Evolutionary conservation across 2,888 invertebrate species (phyloP), one percentile per base, ranked within the genome.

Genomic region (Dynastes grantii): DNA sequence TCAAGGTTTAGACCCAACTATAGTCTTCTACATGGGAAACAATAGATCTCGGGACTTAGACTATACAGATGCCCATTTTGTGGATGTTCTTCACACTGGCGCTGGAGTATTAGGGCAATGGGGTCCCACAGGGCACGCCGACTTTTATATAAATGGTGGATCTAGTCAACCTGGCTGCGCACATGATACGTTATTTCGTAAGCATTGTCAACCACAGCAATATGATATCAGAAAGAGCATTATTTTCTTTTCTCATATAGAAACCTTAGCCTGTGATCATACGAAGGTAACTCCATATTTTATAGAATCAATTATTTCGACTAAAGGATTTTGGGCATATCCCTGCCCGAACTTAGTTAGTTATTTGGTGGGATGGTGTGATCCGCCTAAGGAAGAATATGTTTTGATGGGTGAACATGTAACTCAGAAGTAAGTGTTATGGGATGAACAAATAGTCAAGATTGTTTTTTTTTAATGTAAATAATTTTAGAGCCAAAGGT

Each of bases 201-300:
- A 93, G 93, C 32, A 32, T 32, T 32, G 5, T 32, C 32, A 32
- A 32, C 5, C 2, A 32, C 32, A 5, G 32, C 32, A 11, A 8
- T 8, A 63, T 37, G 45, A 11, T 5, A n/a, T n/a, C 5, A 8
- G 16, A 61, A 22, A 1, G 45, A 13, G 45, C 16, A 67, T 45
- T 51, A 16, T 78, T 71, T 55, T 16, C n/a, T 1, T 55, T 16
- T 16, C 8, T 58, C 79, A 89, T 89, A 22, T 88, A 96, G 96
- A 95, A 90, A 96, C 96, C 0, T 89, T 96, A 80, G 95, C 96
- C 37, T 96, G 96, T 87, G 96, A 96, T 88, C 96, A 96, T 87
- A 96, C 96, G 5, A 96, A 95, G 90, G 96, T 96, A 79, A 96
- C 96, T 2, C 96, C 96, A 9, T 96, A 96, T 87, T 96, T 96